Conservation (phyloP, 2,888 invertebrate genomes). For the Amorpha juglandis region DNA sequence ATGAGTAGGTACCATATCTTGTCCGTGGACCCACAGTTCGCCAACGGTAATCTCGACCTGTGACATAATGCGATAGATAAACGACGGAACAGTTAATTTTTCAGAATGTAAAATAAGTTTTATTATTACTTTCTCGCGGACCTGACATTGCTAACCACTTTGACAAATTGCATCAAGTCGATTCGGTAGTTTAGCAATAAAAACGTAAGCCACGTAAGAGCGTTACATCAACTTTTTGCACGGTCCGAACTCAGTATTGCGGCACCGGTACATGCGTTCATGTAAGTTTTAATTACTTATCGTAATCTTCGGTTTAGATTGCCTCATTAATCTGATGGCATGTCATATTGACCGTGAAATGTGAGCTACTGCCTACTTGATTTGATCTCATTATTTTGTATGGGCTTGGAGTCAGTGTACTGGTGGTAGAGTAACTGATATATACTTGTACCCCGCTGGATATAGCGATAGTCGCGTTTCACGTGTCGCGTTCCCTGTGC, state of each 20-base stretch:
- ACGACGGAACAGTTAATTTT: too few relatives aligned
- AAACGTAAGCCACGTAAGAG: neutral
- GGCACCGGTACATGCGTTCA: neutral
- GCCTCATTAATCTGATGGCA: neutral
- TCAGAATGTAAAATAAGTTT: too few relatives aligned
- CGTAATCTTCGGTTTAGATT: neutral
- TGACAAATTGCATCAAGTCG: neutral
- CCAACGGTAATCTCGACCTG: too few relatives aligned
- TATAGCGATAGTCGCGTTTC: too few relatives aligned
- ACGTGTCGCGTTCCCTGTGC: too few relatives aligned
- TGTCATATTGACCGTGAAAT: neutral
- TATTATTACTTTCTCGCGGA: neutral
- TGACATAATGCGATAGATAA: too few relatives aligned
- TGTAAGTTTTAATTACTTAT: conserved; percentile 6
- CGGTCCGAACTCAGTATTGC: neutral
- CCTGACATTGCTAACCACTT: neutral
- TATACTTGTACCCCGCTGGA: too few relatives aligned
- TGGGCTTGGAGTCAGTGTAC: too few relatives aligned
- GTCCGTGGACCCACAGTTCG: too few relatives aligned
- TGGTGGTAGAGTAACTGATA: too few relatives aligned
- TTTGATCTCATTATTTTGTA: neutral
- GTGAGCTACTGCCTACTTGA: too few relatives aligned
- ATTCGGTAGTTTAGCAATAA: neutral
- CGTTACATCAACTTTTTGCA: conserved; percentile 2
- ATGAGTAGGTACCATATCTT: too few relatives aligned